Evolutionary conservation across 2,888 invertebrate genomes (phyloP).

Genomic region (Drosophila limbata): DNA sequence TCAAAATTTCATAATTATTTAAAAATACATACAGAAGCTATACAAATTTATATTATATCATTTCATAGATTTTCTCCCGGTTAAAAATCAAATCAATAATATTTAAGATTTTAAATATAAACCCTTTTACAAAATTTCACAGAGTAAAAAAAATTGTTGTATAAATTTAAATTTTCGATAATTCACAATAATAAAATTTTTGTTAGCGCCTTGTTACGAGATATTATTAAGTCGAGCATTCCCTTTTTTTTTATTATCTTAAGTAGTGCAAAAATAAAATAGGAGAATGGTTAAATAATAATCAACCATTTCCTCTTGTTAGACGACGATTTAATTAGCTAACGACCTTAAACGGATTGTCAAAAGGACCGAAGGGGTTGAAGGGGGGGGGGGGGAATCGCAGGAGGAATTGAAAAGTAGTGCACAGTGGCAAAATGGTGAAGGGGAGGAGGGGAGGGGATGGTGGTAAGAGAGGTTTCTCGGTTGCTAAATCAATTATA

Average conservation of each 20-base stretch:
- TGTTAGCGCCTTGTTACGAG: no score
- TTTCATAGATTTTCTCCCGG: no score
- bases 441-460: no score
- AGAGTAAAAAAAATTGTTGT: no score
- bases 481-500: constrained; percentile 75
- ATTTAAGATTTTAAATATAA: no score
- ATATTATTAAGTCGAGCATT: background rate
- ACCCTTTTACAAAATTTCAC: no score
- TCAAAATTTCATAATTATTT: background rate
- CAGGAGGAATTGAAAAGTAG: background rate
- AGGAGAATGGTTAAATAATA: constrained; percentile 2
- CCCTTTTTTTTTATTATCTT: no score
- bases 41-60: background rate
- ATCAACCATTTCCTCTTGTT: background rate
- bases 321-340: constrained; percentile 65
- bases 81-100: no score
- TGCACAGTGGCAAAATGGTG: background rate
- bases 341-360: constrained; percentile 71
- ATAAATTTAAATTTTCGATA: no score
- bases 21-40: background rate
- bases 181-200: no score
- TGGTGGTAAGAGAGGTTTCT: constrained; percentile 6
- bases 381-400: background rate
- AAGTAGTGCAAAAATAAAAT: background rate
- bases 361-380: background rate